Conservation (phyloP, 1,140 invertebrate genomes). For the Mya arenaria region DNA sequence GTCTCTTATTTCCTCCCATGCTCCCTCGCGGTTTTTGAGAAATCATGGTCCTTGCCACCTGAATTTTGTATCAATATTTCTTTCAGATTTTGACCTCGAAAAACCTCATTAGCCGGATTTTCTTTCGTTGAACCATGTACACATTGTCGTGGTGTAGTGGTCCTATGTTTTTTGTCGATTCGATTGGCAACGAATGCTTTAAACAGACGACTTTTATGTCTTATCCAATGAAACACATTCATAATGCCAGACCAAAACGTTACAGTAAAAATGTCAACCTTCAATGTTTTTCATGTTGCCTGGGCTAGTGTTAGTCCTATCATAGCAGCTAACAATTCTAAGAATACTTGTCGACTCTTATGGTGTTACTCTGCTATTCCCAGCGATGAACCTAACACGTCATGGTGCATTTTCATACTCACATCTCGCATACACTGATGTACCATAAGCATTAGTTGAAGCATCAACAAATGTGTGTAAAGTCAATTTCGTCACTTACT, state of each 20-base stretch:
- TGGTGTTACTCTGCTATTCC: conserved; percentile 20
- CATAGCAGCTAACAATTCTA: not conserved
- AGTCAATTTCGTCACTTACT: not conserved
- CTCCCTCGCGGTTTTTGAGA: not conserved
- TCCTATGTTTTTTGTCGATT: conserved; percentile 3
- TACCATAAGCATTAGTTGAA: conserved; percentile 28
- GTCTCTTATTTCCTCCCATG: conserved; percentile 15
- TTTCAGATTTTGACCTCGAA: not conserved
- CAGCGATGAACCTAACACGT: not conserved
- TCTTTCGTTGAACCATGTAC: not conserved
- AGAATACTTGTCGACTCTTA: not conserved
- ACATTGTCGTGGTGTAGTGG: not conserved
- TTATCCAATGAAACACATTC: conserved; percentile 35
- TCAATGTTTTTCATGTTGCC: not conserved
- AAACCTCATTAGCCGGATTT: not conserved
- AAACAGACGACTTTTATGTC: not conserved
- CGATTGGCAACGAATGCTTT: conserved; percentile 37
- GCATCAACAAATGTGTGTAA: conserved; percentile 45
- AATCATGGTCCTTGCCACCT: not conserved
- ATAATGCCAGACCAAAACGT: conserved; percentile 42
- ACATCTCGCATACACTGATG: conserved; percentile 24
- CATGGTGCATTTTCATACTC: not conserved
- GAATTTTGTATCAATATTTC: not conserved
- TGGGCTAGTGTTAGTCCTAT: not conserved
- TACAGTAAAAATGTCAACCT: not conserved